Evolutionary conservation across 2,113 vertebrate species (phyloP).

Genomic region (Vulpes vulpes): DNA sequence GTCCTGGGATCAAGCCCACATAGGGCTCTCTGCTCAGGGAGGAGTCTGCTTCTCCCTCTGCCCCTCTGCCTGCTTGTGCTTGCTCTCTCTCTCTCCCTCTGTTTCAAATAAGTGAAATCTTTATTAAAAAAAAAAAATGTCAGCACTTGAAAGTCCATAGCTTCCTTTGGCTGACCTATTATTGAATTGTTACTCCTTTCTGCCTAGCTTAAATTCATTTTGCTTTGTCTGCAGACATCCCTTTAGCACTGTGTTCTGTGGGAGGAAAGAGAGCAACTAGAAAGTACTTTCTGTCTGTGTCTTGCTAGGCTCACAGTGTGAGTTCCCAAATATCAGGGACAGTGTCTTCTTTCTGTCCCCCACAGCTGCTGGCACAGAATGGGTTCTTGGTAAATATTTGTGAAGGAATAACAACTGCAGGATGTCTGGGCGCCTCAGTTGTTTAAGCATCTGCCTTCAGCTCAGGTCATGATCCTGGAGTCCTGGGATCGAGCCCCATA

Average conservation of each 20-base stretch:
- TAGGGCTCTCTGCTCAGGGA: too few relatives aligned
- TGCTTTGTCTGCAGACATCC: not conserved
- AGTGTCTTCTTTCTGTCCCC: not conserved
- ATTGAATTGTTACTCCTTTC: not conserved
- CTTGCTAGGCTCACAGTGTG: not conserved
- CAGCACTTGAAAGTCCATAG: not conserved
- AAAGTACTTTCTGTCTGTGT: not conserved
- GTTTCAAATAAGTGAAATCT: too few relatives aligned
- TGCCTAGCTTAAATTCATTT: not conserved
- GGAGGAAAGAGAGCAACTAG: not conserved
- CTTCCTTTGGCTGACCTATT: not conserved
- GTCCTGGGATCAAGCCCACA: too few relatives aligned
- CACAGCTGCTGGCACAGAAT: not conserved
- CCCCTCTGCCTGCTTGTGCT: too few relatives aligned
- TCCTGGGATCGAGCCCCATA: too few relatives aligned
- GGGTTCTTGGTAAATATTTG: not conserved
- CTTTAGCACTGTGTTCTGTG: not conserved
- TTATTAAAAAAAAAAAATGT: not conserved
- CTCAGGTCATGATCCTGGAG: too few relatives aligned
- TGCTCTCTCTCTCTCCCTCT: too few relatives aligned
- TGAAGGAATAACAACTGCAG: conserved; percentile 30
- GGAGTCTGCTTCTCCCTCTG: too few relatives aligned
- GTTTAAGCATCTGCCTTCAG: too few relatives aligned
- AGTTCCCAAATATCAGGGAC: not conserved
- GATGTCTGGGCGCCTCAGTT: too few relatives aligned